Conservation (phyloP, 2,113 vertebrate species). For the Sphyrna mokarran region DNA sequence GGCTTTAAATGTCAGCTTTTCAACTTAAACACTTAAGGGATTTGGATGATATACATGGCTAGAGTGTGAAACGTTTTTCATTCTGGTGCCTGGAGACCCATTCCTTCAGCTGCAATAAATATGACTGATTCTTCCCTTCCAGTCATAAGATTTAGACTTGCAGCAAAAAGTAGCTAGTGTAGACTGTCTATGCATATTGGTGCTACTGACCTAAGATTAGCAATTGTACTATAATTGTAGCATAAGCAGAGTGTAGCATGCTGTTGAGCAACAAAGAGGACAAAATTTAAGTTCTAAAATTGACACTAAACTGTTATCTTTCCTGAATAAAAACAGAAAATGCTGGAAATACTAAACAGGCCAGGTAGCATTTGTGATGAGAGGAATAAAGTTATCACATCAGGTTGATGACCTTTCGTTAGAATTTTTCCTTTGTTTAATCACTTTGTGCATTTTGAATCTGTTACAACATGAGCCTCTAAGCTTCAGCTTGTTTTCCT, state of each 20-base stretch:
- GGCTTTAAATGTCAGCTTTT: not conserved
- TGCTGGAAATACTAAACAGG: too few species aligned
- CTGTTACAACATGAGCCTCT: not conserved
- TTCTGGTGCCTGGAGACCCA: not conserved
- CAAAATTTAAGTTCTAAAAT: not conserved
- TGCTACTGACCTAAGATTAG: not conserved
- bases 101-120: not conserved
- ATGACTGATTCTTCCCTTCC: not conserved
- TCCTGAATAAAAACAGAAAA: not conserved
- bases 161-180: not conserved
- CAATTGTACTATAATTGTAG: not conserved
- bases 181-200: too few species aligned
- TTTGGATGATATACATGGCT: not conserved
- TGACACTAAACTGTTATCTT: not conserved
- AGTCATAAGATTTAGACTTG: not conserved
- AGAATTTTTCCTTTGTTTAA: not conserved
- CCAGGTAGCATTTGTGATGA: too few species aligned
- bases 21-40: slow-evolving; percentile 10
- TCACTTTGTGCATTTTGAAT: not conserved
- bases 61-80: not conserved
- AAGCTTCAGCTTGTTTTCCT: not conserved
- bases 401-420: too few species aligned
- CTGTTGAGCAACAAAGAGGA: not conserved
- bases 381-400: too few species aligned
- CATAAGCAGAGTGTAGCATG: not conserved